Percentiles rank a stretch among this genome's conserved stretches.
phyloP scores from a whole-genome alignment of 53 echinoderm and acorn worm species.

The Henricia sp. region DNA sequence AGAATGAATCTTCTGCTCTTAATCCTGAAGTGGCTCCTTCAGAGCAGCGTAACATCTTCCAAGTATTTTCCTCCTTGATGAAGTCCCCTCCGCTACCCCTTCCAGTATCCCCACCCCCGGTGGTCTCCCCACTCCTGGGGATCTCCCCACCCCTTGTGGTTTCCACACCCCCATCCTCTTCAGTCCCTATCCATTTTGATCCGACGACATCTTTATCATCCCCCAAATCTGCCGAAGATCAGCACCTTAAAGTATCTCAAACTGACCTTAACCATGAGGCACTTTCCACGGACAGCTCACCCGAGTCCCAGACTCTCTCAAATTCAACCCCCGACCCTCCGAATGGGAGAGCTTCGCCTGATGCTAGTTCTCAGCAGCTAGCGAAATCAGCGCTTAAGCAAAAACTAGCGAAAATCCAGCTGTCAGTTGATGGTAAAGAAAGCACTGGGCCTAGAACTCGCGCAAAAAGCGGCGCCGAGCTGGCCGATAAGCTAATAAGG shows the following conservation, averaged over 20 bases:
- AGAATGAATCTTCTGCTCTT: too few relatives aligned
- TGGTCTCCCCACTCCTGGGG: too few relatives aligned
- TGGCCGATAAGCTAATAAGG: conserved; percentile 42
- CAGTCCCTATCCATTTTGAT: conserved; percentile 16
- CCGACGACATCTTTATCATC: conserved; percentile 25
- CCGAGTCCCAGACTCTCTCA: not conserved
- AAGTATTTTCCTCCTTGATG: conserved; percentile 49
- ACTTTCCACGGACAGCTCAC: not conserved
- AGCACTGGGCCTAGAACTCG: conserved; percentile 43
- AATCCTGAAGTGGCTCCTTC: too few relatives aligned
- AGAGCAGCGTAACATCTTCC: conserved; percentile 52
- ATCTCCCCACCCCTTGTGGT: not conserved
- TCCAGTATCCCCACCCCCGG: not conserved
- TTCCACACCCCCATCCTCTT: not conserved
- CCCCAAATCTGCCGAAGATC: not conserved
- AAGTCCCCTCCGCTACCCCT: not conserved
- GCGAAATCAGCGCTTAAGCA: conserved; percentile 23
- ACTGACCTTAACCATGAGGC: not conserved
- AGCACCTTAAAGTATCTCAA: not conserved
- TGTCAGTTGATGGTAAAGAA: not conserved
- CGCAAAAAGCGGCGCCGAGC: conserved; percentile 35
- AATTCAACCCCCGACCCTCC: not conserved
- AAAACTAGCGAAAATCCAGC: conserved; percentile 50
- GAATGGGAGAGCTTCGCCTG: not conserved
- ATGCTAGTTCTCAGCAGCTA: conserved; percentile 15